Evolutionary conservation across 2,888 invertebrate genomes (phyloP), one percentile per base, ranked within the genome.

Genomic region (Pharmacophagus antenor): DNA sequence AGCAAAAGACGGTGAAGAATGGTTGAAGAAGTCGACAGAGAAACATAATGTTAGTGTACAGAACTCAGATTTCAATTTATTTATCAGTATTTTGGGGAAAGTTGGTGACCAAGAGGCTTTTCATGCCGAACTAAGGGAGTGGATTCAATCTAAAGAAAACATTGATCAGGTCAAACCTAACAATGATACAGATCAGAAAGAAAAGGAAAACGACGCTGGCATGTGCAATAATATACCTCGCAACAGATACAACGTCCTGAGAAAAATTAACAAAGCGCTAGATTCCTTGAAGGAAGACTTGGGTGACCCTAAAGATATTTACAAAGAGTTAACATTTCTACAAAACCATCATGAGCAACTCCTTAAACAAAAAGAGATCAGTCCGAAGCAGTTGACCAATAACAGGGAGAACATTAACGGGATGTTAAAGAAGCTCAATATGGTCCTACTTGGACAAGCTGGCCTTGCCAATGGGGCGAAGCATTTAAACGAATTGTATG

Each of bases 401-500:
- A 88, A 76, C 64, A 77, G 80, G 56, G 68, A 81, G 52, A 68
- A 80, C 62, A 91, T 92, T 1, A 92, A 92, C 58, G 77, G 77
- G 49, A 80, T 85, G 69, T 73, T 91, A 2, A 91, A 82, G 56
- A 83, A 82, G 51, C 74, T 93, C 0, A 93, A 93, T 68, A 93
- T 92, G 87, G 86, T 93, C 31, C 77, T 93, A 6, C 74, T 93
- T 6, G 93, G 93, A 0, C 93, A 93, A 73, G 92, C 92, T 0
- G 93, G 93, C 0, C 84, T 93, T 21, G 82, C 82, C 3, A 87
- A 91, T 58, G 93, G 93, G 1, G 70, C 79, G 0, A 68, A 72
- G 61, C 91, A 92, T 68, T 70, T 93, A 22, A 84, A 74, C 3
- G 82, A 87, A 63, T 71, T 93, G 18, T 66, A 86, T 49, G 63